Conservation (phyloP, 1,140 invertebrate species). For the Atta colombica region DNA sequence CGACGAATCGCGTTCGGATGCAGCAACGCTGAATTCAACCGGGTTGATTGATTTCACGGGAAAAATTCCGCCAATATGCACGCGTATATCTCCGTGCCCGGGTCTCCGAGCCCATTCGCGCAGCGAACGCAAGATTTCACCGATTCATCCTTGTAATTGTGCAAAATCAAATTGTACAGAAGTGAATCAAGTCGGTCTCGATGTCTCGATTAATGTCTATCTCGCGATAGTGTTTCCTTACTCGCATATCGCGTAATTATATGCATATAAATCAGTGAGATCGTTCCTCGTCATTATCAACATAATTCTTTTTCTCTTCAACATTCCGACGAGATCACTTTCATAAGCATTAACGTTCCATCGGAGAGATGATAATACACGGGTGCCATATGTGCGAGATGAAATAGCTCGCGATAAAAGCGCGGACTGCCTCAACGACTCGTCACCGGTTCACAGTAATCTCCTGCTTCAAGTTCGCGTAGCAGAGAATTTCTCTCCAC, state of each 20-base stretch:
- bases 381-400: not conserved
- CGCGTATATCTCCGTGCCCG: constrained; percentile 45
- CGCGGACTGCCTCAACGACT: not conserved
- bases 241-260: not conserved
- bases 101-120: not conserved
- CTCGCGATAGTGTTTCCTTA: not conserved
- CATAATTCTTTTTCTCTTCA: not conserved
- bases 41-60: constrained; percentile 68
- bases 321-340: not conserved
- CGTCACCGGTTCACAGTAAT: not conserved
- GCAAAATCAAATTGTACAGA: constrained; percentile 27
- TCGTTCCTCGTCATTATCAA: not conserved
- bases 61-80: constrained; percentile 64
- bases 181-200: constrained; percentile 13
- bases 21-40: constrained; percentile 65
- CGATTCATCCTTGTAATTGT: constrained; percentile 43
- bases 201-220: constrained; percentile 31
- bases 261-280: not conserved
- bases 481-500: constrained; percentile 10
- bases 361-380: constrained; percentile 1
- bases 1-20: constrained; percentile 36
- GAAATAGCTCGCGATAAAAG: constrained; percentile 31
- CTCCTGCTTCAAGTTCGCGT: constrained; percentile 3
- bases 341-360: constrained; percentile 10
- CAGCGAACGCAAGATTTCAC: constrained; percentile 13